Conservation (phyloP, 2,888 invertebrate genomes). For the Agrotis ipsilon region DNA sequence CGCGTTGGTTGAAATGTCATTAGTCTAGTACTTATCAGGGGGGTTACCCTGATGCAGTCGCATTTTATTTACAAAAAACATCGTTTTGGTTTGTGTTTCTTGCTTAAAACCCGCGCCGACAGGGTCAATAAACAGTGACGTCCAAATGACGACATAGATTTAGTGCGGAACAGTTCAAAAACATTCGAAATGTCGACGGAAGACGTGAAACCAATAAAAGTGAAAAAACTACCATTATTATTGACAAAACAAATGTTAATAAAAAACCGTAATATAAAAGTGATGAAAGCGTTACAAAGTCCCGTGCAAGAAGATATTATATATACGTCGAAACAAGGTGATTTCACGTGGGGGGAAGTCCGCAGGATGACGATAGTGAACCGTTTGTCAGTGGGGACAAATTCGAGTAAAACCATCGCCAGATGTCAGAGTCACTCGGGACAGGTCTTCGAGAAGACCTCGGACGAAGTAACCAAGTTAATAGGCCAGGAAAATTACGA, state of each 20-base stretch:
- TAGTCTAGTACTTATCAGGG: conserved; percentile 22
- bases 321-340: conserved; percentile 60
- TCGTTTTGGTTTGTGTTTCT: conserved; percentile 1
- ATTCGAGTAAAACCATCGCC: conserved; percentile 76
- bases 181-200: conserved; percentile 52
- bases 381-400: conserved; percentile 67
- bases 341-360: conserved; percentile 76
- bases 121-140: conserved; percentile 31
- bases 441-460: conserved; percentile 71
- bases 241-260: conserved; percentile 50
- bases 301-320: conserved; percentile 51
- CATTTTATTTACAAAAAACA: conserved; percentile 37
- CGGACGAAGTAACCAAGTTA: conserved; percentile 74
- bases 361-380: conserved; percentile 73
- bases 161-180: conserved; percentile 7
- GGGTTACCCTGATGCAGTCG: conserved; percentile 52
- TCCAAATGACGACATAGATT: conserved; percentile 15
- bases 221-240: conserved; percentile 57
- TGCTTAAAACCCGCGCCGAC: not conserved
- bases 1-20: too few species aligned
- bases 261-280: conserved; percentile 40
- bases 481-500: conserved; percentile 84
- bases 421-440: conserved; percentile 63
- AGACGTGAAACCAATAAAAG: conserved; percentile 42
- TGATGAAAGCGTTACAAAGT: conserved; percentile 43